phyloP scores from a whole-genome alignment of 2,113 vertebrate species.

The Plestiodon gilberti region DNA sequence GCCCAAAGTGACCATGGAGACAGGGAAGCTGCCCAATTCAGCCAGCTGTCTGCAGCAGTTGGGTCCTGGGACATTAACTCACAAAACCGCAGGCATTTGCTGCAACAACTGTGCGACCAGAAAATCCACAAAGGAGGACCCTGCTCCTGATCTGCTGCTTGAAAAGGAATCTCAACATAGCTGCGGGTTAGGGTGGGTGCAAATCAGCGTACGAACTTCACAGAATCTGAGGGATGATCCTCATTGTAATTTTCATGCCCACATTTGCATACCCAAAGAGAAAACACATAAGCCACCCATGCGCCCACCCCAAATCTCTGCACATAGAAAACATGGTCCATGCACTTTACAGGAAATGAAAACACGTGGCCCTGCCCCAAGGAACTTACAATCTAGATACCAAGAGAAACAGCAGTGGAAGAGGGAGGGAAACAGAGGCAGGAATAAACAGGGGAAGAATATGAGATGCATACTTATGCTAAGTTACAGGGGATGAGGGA shows the following conservation, averaged over 20 bases:
- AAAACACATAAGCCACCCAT: not conserved
- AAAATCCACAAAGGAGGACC: not conserved
- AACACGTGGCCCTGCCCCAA: no score
- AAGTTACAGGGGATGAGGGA: no score
- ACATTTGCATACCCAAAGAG: no score
- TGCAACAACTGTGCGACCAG: not conserved
- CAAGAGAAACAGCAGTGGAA: no score
- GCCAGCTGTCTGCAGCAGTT: not conserved
- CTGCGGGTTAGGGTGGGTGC: not conserved
- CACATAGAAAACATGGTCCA: no score
- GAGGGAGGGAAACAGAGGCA: no score
- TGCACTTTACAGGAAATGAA: no score
- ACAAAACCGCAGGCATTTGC: not conserved
- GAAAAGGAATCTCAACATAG: not conserved
- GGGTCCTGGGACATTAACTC: not conserved
- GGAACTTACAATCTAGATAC: no score
- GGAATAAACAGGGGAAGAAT: no score
- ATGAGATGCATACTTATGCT: no score
- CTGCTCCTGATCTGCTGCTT: not conserved
- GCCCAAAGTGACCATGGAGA: no score
- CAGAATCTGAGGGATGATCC: not conserved
- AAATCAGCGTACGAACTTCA: not conserved
- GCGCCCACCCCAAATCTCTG: not conserved
- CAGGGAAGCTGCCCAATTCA: not conserved
- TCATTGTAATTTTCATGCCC: no score